Conservation (phyloP, 2,888 invertebrate genomes). For the Polydrusus pterygomalis region DNA sequence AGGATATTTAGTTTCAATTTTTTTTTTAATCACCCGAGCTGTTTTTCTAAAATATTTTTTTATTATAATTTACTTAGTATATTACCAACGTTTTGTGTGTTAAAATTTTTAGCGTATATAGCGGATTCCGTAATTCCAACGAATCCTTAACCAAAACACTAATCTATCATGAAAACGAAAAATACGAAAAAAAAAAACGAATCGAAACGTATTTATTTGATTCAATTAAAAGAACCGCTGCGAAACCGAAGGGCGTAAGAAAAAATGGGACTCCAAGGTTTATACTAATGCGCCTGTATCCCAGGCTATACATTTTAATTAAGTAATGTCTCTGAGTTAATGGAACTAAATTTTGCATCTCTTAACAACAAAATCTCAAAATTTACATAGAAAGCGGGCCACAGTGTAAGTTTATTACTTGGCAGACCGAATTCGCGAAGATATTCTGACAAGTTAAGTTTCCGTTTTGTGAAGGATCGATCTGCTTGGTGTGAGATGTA, state of each 20-base stretch:
- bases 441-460: slow-evolving; percentile 49
- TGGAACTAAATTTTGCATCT: slow-evolving; percentile 53
- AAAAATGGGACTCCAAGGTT: slow-evolving; percentile 44
- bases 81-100: too few species aligned
- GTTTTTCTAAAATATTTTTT: too few species aligned
- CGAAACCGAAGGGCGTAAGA: slow-evolving; percentile 23
- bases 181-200: neutral
- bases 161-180: too few species aligned
- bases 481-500: slow-evolving; percentile 35
- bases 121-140: too few species aligned
- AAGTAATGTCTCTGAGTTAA: slow-evolving; percentile 52
- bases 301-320: slow-evolving; percentile 50
- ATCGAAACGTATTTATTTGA: slow-evolving; percentile 25
- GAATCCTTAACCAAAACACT: too few species aligned
- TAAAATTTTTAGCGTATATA: too few species aligned
- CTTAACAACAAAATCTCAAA: slow-evolving; percentile 52
- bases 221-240: slow-evolving; percentile 33
- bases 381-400: slow-evolving; percentile 54
- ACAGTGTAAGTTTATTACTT: slow-evolving; percentile 53
- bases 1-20: too few species aligned
- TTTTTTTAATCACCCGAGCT: too few species aligned
- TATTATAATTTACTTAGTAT: too few species aligned
- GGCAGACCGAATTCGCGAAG: slow-evolving; percentile 49
- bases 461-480: slow-evolving; percentile 35
- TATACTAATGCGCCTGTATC: slow-evolving; percentile 43